Evolutionary conservation across 2,113 vertebrate species (phyloP).

Genomic region (Mungos mungo): DNA sequence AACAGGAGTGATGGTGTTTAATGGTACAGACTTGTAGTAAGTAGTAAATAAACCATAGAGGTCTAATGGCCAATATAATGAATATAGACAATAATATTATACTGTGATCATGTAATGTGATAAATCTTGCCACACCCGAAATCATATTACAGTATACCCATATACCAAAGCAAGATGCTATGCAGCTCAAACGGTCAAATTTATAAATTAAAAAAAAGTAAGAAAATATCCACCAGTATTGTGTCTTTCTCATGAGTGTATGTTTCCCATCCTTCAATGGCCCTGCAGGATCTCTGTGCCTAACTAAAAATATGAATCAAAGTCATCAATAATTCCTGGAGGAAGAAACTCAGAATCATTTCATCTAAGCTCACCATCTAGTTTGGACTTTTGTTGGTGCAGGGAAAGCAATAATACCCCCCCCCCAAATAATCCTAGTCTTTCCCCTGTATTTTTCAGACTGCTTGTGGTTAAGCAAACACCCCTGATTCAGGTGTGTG

Average conservation of each 20-base stretch:
- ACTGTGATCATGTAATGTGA: background rate
- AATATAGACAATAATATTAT: background rate
- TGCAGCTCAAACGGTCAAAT: background rate
- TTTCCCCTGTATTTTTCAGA: background rate
- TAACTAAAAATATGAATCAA: background rate
- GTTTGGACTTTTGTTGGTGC: background rate
- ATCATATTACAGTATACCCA: background rate
- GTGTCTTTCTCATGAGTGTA: background rate
- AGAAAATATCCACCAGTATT: background rate
- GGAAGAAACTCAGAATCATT: background rate
- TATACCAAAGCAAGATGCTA: background rate
- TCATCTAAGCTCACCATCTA: background rate
- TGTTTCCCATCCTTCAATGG: background rate
- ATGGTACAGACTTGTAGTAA: background rate
- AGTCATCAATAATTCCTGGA: background rate
- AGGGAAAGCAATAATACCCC: background rate
- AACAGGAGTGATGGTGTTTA: background rate
- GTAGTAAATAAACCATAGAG: background rate
- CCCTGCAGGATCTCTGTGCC: background rate
- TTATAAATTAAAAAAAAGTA: background rate
- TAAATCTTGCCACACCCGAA: background rate
- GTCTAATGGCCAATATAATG: background rate
- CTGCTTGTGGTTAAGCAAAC: background rate
- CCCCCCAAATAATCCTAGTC: background rate
- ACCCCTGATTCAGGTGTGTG: background rate